phyloP scores from a whole-genome alignment of 2,888 invertebrate species.

The Gymnocheta viridis region DNA sequence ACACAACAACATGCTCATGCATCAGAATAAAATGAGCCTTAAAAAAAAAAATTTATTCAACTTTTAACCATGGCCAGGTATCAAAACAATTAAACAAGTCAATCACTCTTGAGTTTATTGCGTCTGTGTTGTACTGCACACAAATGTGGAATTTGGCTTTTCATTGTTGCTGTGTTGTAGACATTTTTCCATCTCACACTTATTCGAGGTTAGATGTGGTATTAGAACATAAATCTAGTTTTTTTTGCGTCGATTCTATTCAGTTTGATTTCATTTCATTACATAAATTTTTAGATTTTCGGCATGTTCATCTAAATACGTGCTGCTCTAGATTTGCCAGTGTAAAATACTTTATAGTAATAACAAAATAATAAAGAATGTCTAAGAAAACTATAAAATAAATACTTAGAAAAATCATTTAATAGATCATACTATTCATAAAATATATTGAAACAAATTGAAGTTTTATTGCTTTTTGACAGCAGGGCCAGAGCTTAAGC shows the following conservation, averaged over 20 bases:
- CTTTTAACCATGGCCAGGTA: slow-evolving; percentile 73
- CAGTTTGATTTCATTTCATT: slow-evolving; percentile 50
- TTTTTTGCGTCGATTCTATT: slow-evolving; percentile 7
- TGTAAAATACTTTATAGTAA: slow-evolving; percentile 13
- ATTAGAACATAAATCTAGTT: slow-evolving; percentile 59
- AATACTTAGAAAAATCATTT: slow-evolving; percentile 5
- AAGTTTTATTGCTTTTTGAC: not conserved
- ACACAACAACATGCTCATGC: slow-evolving; percentile 2
- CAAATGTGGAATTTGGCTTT: slow-evolving; percentile 38
- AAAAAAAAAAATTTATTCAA: slow-evolving; percentile 20
- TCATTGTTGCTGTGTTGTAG: slow-evolving; percentile 29
- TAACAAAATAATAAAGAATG: slow-evolving; percentile 15
- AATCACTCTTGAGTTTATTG: slow-evolving; percentile 60
- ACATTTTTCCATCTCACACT: slow-evolving; percentile 56
- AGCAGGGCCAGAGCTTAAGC: not conserved
- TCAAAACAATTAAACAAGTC: slow-evolving; percentile 71
- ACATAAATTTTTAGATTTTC: slow-evolving; percentile 48
- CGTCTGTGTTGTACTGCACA: slow-evolving; percentile 8
- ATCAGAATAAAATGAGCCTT: slow-evolving; percentile 29
- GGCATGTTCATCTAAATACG: slow-evolving; percentile 57
- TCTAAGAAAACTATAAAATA: slow-evolving; percentile 5
- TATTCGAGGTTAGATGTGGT: slow-evolving; percentile 51
- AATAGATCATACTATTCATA: slow-evolving; percentile 14
- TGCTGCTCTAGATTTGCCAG: slow-evolving; percentile 55
- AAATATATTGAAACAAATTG: not conserved